Evolutionary conservation across 2,888 invertebrate species (phyloP).

Genomic region (Harmothoe impar): DNA sequence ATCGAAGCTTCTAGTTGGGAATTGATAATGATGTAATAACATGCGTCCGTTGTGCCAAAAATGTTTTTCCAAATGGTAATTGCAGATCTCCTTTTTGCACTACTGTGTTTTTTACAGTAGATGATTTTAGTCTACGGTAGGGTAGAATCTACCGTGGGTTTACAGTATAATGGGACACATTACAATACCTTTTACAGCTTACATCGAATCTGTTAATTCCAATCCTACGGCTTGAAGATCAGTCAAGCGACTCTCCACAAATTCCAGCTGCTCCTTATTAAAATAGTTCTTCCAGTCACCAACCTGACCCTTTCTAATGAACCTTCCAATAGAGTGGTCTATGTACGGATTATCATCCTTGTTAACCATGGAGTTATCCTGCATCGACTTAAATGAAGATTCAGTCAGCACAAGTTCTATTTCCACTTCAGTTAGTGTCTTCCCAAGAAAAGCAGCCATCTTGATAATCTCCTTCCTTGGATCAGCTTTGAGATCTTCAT

Average conservation of each 20-base stretch:
- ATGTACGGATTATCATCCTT: not conserved
- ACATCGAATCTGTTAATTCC: too few relatives aligned
- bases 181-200: too few relatives aligned
- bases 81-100: too few relatives aligned
- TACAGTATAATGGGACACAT: too few relatives aligned
- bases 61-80: too few relatives aligned
- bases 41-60: too few relatives aligned
- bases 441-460: slow-evolving; percentile 89
- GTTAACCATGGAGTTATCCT: slow-evolving; percentile 72
- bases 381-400: slow-evolving; percentile 78
- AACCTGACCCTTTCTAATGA: not conserved
- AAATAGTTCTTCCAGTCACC: slow-evolving; percentile 24
- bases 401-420: slow-evolving; percentile 74
- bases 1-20: too few relatives aligned
- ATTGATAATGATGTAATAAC: too few relatives aligned
- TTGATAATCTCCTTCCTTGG: slow-evolving; percentile 71
- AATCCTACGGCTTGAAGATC: too few relatives aligned
- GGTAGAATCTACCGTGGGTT: too few relatives aligned
- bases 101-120: too few relatives aligned
- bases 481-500: slow-evolving; percentile 65
- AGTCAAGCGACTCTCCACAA: not conserved
- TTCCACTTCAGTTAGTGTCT: slow-evolving; percentile 66
- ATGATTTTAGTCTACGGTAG: too few relatives aligned
- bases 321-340: not conserved
- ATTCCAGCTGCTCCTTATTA: not conserved